Base-by-base conservation (phyloP, 2,113 vertebrate genomes). In the Coryphaenoides rupestris region DNA sequence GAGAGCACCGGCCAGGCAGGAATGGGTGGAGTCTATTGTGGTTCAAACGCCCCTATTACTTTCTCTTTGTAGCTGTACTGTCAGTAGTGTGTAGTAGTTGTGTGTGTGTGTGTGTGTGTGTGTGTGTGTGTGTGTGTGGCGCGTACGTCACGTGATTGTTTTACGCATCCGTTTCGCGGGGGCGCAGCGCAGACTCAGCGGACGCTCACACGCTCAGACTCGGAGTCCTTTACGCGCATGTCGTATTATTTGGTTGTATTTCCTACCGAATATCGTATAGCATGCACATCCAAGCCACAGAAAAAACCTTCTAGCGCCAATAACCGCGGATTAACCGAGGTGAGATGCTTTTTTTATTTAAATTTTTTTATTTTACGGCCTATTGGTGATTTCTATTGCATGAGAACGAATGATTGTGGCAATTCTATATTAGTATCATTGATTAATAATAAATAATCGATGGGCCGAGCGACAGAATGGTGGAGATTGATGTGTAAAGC, bases 141-240 rank as follows among this genome's bases (percentile, higher is more conserved):
- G 40, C 55, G 75, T 61, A 68, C 74, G 47, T 50, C 81, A 87
- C 80, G 71, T 85, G 81, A 83, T 62, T 66, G 21, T 54, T 60
- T 75, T 77, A 84, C 76, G 77, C 74, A 58, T 61, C n/a, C 40
- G 62, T 69, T 69, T 80, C 65, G 63, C 67, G 62, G 2, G 68
- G 55, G 58, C 71, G 72, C 58, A 76, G 40, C 13, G 40, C 58
- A 70, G 68, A 56, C 77, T 65, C 58, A 5, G 53, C 10, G 19
- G 53, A 19, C 6, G 19, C 21, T n/a, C n/a, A n/a, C n/a, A n/a
- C n/a, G n/a, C n/a, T n/a, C 4, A 40, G 33, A 40, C 2, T 10
- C 33, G 33, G 13, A 12, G 10, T 0, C 33, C 9, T 12, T 40
- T 9, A 7, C 33, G 2, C 33, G 33, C 9, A 40, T 40, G 33